Conservation (phyloP, 2,797 vertebrate genomes). For the Limosa lapponica region DNA sequence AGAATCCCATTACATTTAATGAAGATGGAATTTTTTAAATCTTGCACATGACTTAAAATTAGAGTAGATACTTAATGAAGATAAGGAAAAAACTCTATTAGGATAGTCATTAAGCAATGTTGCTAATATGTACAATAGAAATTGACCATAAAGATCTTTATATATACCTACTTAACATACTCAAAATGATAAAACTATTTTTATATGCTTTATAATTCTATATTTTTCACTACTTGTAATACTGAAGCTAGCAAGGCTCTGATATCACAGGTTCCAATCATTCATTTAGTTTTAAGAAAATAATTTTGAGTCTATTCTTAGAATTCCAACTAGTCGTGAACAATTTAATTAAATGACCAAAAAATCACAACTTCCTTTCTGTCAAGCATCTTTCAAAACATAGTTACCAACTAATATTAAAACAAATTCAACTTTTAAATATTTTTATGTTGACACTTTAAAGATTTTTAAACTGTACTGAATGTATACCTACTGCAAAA, state of each 20-base stretch:
- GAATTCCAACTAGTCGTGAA: neutral
- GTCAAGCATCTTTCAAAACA: neutral
- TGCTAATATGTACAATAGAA: neutral
- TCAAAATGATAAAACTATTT: neutral
- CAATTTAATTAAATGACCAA: neutral
- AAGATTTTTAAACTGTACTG: neutral
- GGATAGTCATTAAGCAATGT: neutral
- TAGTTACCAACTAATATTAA: neutral
- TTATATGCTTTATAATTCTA: neutral
- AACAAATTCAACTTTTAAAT: neutral
- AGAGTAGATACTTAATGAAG: slow-evolving; percentile 33
- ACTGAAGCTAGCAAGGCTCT: neutral
- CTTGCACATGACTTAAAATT: slow-evolving; percentile 15
- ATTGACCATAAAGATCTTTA: neutral
- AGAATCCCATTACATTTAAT: slow-evolving; percentile 48
- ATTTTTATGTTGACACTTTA: neutral
- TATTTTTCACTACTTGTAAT: neutral
- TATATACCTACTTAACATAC: neutral
- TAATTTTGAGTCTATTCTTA: neutral
- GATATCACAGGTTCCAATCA: neutral
- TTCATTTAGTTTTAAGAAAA: neutral
- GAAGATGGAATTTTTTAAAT: slow-evolving; percentile 10
- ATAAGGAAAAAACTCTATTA: slow-evolving; percentile 17
- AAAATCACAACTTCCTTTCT: neutral
- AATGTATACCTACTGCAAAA: neutral